phyloP scores from a whole-genome alignment of 2,888 invertebrate genomes.

The Caradrina clavipalpis region DNA sequence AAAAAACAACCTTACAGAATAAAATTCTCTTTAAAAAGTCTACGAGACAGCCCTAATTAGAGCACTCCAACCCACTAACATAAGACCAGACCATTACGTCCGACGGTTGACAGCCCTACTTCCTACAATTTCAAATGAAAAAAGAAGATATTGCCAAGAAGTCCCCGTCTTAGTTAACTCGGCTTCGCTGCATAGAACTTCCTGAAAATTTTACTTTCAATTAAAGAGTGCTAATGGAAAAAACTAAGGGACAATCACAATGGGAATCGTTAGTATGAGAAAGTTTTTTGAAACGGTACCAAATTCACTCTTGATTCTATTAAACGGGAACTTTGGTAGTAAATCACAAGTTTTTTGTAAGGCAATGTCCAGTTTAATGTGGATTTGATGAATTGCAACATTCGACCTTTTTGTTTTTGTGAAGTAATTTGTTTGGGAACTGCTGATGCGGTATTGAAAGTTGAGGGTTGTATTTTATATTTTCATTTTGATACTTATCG shows the following conservation, averaged over 20 bases:
- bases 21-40: background rate
- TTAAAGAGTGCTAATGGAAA: constrained; percentile 77
- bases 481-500: constrained; percentile 15
- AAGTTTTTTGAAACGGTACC: constrained; percentile 78
- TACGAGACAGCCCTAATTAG: constrained; percentile 29
- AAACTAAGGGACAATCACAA: constrained; percentile 76
- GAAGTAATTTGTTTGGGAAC: constrained; percentile 49
- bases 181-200: constrained; percentile 59
- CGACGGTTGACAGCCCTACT: constrained; percentile 38
- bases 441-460: constrained; percentile 38
- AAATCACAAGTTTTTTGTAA: constrained; percentile 72
- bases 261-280: constrained; percentile 75
- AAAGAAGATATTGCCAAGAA: constrained; percentile 61
- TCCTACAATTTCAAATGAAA: constrained; percentile 57
- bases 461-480: constrained; percentile 8
- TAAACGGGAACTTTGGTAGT: constrained; percentile 73
- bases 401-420: constrained; percentile 55
- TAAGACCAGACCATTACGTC: constrained; percentile 34
- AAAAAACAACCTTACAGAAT: background rate
- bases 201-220: constrained; percentile 72
- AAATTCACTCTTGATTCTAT: constrained; percentile 81
- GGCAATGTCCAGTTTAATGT: constrained; percentile 70
- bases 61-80: constrained; percentile 13
- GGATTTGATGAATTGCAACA: constrained; percentile 64
- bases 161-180: constrained; percentile 65